Percentiles rank a stretch among this genome's conserved stretches.
phyloP scores from a whole-genome alignment of 1,140 invertebrate species.

The Colletes latitarsis region DNA sequence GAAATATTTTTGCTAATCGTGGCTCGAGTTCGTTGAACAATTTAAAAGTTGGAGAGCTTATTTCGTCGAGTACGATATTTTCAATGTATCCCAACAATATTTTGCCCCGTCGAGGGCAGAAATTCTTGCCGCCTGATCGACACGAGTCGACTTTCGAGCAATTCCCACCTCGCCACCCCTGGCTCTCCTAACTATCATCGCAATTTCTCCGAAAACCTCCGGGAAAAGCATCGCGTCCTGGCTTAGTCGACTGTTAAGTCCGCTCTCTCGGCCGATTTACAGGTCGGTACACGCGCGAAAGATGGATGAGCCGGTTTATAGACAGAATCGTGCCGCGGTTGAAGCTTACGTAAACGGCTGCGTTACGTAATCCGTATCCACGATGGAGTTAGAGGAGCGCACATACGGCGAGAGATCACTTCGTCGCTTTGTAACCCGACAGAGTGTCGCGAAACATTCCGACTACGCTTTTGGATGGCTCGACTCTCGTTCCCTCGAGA shows the following conservation, averaged over 20 bases:
- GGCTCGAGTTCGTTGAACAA: too few relatives aligned
- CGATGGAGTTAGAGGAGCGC: constrained; percentile 6
- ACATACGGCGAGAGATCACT: background rate
- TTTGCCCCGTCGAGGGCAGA: background rate
- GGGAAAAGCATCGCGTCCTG: constrained; percentile 20
- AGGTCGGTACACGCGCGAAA: constrained; percentile 39
- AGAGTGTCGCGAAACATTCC: background rate
- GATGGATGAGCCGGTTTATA: constrained; percentile 53
- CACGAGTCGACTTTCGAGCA: constrained; percentile 8
- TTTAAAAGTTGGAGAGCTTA: too few relatives aligned
- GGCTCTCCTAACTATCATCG: background rate
- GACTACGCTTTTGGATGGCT: background rate
- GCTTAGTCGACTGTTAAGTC: constrained; percentile 21
- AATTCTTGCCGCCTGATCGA: background rate
- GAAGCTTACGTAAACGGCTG: constrained; percentile 39
- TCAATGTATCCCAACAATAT: background rate
- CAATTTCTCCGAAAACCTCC: constrained; percentile 44
- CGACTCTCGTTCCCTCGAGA: background rate
- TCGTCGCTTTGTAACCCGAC: constrained; percentile 13
- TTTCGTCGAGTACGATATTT: too few relatives aligned
- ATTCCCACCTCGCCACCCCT: background rate
- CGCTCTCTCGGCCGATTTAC: constrained; percentile 20
- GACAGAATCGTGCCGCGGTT: constrained; percentile 35
- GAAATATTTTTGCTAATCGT: too few relatives aligned
- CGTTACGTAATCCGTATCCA: constrained; percentile 24